Percentiles rank a stretch among this genome's conserved stretches.
Conservation (phyloP, 1,140 invertebrate species). For the silkworm (Bombyx mori) region DNA sequence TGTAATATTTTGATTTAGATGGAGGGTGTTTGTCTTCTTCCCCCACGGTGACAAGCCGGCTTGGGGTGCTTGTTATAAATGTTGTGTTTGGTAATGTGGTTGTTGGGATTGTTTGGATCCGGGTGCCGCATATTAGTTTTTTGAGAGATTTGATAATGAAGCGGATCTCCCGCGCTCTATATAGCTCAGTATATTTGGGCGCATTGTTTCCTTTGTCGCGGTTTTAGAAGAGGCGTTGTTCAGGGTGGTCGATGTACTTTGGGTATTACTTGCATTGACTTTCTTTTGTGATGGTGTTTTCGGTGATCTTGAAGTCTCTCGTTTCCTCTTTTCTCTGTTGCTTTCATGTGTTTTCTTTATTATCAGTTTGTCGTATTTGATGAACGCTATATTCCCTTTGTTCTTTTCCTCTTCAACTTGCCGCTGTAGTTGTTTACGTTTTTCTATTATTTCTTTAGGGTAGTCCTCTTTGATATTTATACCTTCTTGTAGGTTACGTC, state of each 20-base stretch:
- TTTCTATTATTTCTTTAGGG: conserved; percentile 17
- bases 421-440: conserved; percentile 13
- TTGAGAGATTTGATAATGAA: conserved; percentile 5
- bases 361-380: conserved; percentile 15
- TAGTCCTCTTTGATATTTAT: conserved; percentile 16
- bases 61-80: too few relatives aligned
- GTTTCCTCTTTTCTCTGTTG: conserved; percentile 9
- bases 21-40: conserved; percentile 7
- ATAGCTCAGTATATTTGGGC: conserved; percentile 12
- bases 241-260: conserved; percentile 1
- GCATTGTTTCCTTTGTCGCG: conserved; percentile 7
- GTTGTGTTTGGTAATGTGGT: conserved; percentile 6
- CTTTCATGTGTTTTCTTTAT: conserved; percentile 12
- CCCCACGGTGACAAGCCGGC: conserved; percentile 8
- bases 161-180: conserved; percentile 11
- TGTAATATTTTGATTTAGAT: neutral
- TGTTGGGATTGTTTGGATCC: conserved; percentile 6
- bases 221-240: conserved; percentile 10
- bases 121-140: conserved; percentile 7
- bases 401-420: conserved; percentile 17
- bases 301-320: conserved; percentile 13
- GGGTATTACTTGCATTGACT: neutral
- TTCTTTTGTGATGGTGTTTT: conserved; percentile 10
- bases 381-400: conserved; percentile 17
- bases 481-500: conserved; percentile 4